Conservation (phyloP, 2,797 vertebrate species). For the Mormyrus proboscirostris region DNA sequence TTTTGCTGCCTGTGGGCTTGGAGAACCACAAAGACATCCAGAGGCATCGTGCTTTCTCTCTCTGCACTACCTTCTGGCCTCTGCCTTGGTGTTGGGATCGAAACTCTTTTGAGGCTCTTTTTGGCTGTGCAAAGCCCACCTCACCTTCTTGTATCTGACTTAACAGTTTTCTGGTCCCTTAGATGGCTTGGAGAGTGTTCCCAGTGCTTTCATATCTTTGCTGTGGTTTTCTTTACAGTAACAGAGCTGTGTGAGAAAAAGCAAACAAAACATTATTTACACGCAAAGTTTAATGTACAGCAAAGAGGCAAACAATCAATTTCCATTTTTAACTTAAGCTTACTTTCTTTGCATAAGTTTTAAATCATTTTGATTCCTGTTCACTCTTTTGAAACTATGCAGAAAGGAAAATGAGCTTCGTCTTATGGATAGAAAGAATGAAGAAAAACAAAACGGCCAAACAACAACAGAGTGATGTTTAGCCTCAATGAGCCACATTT, state of each 20-base stretch:
- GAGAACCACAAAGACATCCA: slow-evolving; percentile 38
- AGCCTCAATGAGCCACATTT: background rate
- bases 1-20: slow-evolving; percentile 49
- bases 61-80: slow-evolving; percentile 44
- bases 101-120: background rate
- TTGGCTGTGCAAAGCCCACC: background rate
- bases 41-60: slow-evolving; percentile 59
- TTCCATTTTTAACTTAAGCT: background rate
- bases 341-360: background rate
- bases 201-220: slow-evolving; percentile 58
- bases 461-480: background rate
- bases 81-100: background rate
- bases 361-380: background rate
- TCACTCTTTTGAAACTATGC: background rate
- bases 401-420: background rate
- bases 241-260: slow-evolving; percentile 44
- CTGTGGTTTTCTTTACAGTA: slow-evolving; percentile 47
- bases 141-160: background rate
- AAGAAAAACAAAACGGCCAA: background rate
- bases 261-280: background rate
- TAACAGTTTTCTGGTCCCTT: slow-evolving; percentile 46
- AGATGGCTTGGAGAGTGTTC: slow-evolving; percentile 54
- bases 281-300: background rate
- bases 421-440: background rate
- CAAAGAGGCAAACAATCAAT: background rate